Evolutionary conservation across 1,140 invertebrate species (phyloP).

Genomic region (Metopolophium dirhodum): DNA sequence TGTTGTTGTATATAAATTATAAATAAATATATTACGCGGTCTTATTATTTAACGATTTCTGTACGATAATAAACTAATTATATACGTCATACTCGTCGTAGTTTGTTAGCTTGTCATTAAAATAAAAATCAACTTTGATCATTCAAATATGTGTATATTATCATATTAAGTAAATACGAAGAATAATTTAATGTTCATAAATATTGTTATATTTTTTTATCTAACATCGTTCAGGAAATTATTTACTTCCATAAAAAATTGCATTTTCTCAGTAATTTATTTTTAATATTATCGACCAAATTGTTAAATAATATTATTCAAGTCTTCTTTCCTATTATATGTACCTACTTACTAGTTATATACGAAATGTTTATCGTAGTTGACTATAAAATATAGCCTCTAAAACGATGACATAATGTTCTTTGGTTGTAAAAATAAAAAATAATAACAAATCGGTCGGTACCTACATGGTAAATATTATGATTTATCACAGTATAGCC

Average conservation of each 20-base stretch:
- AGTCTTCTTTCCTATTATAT: background rate
- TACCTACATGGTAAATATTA: slow-evolving; percentile 19
- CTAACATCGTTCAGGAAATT: background rate
- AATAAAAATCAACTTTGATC: background rate
- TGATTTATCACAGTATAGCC: background rate
- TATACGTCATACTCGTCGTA: background rate
- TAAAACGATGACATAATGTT: background rate
- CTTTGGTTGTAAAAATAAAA: background rate
- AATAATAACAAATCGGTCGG: background rate
- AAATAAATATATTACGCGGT: background rate
- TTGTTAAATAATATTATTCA: background rate
- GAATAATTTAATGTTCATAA: background rate
- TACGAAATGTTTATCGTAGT: background rate
- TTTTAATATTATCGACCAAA: background rate
- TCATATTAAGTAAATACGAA: background rate
- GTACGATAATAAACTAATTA: background rate
- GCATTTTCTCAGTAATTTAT: background rate
- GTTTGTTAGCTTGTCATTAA: background rate
- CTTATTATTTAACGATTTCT: background rate
- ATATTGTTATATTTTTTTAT: background rate
- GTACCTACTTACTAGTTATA: background rate
- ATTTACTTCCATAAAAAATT: background rate
- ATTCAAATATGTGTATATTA: background rate
- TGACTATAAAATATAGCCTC: background rate
- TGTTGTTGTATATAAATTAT: background rate